A percentile compares a stretch with the other conserved stretches of the same genome.
Conservation (phyloP, 2,797 vertebrate genomes). For the Oryzias sinensis region DNA sequence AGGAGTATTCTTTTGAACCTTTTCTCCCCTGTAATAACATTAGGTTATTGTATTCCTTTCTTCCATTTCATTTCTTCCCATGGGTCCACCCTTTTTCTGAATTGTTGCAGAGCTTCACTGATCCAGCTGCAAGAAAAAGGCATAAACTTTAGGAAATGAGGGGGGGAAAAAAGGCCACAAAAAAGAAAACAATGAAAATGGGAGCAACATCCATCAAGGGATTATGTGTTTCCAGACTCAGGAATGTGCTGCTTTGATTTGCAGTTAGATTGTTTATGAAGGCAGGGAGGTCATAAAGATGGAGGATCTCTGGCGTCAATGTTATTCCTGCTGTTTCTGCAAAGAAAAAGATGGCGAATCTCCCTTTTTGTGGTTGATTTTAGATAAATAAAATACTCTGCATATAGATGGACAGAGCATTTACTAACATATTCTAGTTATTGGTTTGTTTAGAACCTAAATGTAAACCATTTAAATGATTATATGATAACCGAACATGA, state of each 20-base stretch:
- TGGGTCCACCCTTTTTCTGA: neutral
- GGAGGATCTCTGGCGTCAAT: neutral
- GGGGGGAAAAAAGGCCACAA: neutral
- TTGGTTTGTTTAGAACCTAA: too few relatives aligned
- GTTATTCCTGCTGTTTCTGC: neutral
- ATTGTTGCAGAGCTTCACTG: neutral
- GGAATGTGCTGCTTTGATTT: neutral
- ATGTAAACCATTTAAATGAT: too few relatives aligned
- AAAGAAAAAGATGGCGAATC: neutral
- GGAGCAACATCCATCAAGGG: too few relatives aligned
- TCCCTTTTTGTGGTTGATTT: neutral
- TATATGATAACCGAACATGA: too few relatives aligned
- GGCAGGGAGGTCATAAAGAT: neutral
- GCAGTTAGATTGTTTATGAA: neutral
- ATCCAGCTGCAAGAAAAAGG: constrained; percentile 1
- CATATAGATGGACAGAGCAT: too few relatives aligned
- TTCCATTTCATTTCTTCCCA: too few relatives aligned
- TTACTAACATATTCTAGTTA: too few relatives aligned
- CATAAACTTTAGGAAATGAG: neutral
- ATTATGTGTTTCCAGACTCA: too few relatives aligned
- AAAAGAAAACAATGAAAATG: neutral
- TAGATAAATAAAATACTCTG: too few relatives aligned
- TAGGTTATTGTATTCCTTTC: neutral
- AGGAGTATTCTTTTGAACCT: neutral
- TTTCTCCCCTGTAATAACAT: too few relatives aligned